Conservation (phyloP, 2,113 vertebrate species). For the Bufo gargarizans region DNA sequence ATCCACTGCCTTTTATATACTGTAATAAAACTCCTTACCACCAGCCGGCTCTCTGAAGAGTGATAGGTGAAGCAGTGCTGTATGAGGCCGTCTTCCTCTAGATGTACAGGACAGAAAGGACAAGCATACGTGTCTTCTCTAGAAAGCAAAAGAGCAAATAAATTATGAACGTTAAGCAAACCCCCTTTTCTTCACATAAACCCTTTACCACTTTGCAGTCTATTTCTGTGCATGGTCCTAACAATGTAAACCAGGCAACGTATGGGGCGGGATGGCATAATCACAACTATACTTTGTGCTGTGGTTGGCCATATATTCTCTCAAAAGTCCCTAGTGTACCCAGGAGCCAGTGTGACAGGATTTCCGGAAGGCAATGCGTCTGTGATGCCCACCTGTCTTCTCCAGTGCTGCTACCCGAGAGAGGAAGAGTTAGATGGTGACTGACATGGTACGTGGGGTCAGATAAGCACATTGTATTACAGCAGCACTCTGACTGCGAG, state of each 20-base stretch:
- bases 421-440: too few relatives aligned
- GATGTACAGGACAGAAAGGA: slow-evolving; percentile 64
- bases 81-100: slow-evolving; percentile 64
- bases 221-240: background rate
- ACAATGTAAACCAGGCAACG: too few relatives aligned
- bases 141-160: slow-evolving; percentile 25
- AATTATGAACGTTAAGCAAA: background rate
- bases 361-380: background rate
- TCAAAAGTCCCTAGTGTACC: too few relatives aligned
- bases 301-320: background rate
- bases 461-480: too few relatives aligned
- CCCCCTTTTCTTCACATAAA: background rate
- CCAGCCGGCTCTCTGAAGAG: slow-evolving; percentile 65
- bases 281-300: background rate
- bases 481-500: too few relatives aligned
- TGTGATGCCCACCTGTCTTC: background rate
- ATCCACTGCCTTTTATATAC: background rate
- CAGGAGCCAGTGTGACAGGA: background rate
- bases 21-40: slow-evolving; percentile 53
- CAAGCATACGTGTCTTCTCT: slow-evolving; percentile 60
- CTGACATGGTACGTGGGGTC: too few relatives aligned
- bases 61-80: slow-evolving; percentile 64
- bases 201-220: background rate
- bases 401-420: background rate
- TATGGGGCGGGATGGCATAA: too few relatives aligned